A percentile compares a stretch with the other conserved stretches of the same genome.
These are phyloP conservation scores for Cryptomyrus ogoouensis DNA, from an alignment of 2,113 vertebrate genomes.

Conservation along the genomic window DNA sequence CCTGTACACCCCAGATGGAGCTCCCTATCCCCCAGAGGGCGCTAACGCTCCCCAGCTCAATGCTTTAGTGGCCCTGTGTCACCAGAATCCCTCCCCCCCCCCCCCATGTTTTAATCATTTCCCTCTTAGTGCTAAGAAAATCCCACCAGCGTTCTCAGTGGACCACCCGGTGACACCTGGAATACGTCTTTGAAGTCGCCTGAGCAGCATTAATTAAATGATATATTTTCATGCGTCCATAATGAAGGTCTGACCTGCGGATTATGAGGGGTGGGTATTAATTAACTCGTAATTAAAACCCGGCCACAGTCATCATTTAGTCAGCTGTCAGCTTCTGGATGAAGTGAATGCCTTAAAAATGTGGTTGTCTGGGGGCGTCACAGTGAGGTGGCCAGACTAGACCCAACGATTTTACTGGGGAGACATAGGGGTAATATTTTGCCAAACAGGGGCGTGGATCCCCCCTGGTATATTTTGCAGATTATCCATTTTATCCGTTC, in stretches of 20 bases:
- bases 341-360: slow-evolving; percentile 7
- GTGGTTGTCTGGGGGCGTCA: not conserved
- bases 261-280: slow-evolving; percentile 23
- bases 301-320: not conserved
- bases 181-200: slow-evolving; percentile 52
- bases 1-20: not conserved
- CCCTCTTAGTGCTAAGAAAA: slow-evolving; percentile 36
- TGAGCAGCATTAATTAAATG: slow-evolving; percentile 54
- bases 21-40: not conserved
- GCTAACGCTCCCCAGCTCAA: not conserved
- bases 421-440: not conserved
- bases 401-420: not conserved
- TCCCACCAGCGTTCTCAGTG: slow-evolving; percentile 35
- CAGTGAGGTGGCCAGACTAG: not conserved
- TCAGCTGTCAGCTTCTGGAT: not conserved
- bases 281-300: not conserved
- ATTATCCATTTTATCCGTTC: not conserved
- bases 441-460: not conserved
- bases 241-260: slow-evolving; percentile 51
- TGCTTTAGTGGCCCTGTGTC: not conserved
- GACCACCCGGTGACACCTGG: slow-evolving; percentile 43
- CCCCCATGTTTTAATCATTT: slow-evolving; percentile 51
- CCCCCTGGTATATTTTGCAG: not conserved
- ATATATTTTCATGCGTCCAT: slow-evolving; percentile 53
- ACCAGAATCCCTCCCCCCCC: slow-evolving; percentile 12